phyloP scores from a whole-genome alignment of 1,140 invertebrate species.

The Saccostrea echinata region DNA sequence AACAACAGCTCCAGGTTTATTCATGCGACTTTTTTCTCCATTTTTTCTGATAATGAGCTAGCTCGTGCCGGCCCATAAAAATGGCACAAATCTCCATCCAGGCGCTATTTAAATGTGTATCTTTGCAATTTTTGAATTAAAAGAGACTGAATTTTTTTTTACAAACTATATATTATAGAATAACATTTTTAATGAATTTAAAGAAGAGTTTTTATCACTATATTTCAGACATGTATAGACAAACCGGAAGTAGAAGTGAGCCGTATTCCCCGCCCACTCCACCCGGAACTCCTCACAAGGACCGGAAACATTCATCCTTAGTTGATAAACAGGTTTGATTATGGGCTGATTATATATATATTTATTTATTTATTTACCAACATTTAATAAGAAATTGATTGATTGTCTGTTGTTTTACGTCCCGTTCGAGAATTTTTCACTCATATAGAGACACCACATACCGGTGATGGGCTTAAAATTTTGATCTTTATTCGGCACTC shows the following conservation, averaged over 20 bases:
- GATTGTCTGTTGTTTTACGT: too few species aligned
- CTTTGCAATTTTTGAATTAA: neutral
- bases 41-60: too few species aligned
- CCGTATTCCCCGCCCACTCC: conserved; percentile 7
- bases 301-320: neutral
- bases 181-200: neutral
- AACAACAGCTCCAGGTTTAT: too few species aligned
- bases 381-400: too few species aligned
- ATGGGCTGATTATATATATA: too few species aligned
- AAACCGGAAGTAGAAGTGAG: conserved; percentile 27
- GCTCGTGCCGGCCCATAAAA: neutral
- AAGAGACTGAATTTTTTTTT: neutral
- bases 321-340: conserved; percentile 1
- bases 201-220: neutral
- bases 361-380: too few species aligned
- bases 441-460: too few species aligned
- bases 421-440: too few species aligned
- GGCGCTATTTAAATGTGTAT: neutral
- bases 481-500: too few species aligned
- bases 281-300: conserved; percentile 19
- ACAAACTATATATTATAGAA: neutral
- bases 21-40: too few species aligned
- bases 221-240: neutral
- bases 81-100: neutral
- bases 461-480: too few species aligned